Conservation (phyloP, 2,888 invertebrate genomes). For the Noctua fimbriata region DNA sequence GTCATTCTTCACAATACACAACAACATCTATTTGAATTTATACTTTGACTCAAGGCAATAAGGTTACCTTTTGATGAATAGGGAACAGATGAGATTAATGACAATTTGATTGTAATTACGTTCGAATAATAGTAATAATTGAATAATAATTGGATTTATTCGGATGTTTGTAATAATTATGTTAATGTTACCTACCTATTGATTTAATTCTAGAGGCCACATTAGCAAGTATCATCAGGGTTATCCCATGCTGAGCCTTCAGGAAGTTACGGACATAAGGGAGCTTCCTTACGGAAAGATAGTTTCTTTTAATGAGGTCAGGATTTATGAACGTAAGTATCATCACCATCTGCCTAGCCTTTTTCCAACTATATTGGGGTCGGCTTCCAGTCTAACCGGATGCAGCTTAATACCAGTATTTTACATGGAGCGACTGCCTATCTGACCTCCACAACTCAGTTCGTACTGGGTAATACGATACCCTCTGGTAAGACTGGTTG, state of each 20-base stretch:
- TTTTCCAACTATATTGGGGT: no score
- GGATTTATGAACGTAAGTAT: no score
- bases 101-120: slow-evolving; percentile 59
- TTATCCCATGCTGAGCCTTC: background rate
- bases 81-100: slow-evolving; percentile 39
- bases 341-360: no score
- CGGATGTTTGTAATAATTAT: slow-evolving; percentile 42
- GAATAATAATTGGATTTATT: slow-evolving; percentile 52
- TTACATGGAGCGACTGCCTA: no score
- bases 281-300: background rate
- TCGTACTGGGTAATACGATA: no score
- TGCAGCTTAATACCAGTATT: no score
- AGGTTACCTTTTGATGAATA: slow-evolving; percentile 7
- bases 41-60: slow-evolving; percentile 23
- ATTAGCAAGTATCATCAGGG: background rate
- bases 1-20: slow-evolving; percentile 55
- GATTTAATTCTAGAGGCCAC: background rate
- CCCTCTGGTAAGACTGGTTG: no score
- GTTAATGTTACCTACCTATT: slow-evolving; percentile 25
- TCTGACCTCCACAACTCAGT: no score
- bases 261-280: background rate
- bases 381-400: no score
- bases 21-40: slow-evolving; percentile 12
- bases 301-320: no score
- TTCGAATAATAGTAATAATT: slow-evolving; percentile 49